These are phyloP conservation scores for Lates calcarifer DNA, from an alignment of 2,113 vertebrate species.

Conservation along the genomic window DNA sequence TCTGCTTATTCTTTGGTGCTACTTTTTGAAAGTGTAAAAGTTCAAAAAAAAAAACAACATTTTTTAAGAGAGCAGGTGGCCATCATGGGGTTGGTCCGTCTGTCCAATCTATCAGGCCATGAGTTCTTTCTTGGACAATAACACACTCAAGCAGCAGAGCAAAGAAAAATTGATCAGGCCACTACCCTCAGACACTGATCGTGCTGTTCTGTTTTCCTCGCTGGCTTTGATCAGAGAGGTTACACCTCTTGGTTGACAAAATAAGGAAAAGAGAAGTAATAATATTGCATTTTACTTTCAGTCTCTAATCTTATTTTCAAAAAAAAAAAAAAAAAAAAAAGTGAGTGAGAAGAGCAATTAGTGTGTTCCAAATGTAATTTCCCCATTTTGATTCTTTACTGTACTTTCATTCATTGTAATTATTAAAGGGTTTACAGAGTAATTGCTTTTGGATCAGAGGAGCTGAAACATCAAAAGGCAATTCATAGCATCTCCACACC, in stretches of 20 bases:
- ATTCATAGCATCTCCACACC: conserved; percentile 71
- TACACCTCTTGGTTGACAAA: conserved; percentile 7
- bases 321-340: background rate
- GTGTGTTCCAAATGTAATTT: conserved; percentile 55
- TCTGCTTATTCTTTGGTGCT: conserved; percentile 11
- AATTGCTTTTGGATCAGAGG: conserved; percentile 74
- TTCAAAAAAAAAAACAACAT: background rate
- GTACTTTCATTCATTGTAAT: conserved; percentile 75
- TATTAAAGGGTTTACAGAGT: conserved; percentile 64
- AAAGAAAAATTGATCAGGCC: conserved; percentile 51
- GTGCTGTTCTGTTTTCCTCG: conserved; percentile 1
- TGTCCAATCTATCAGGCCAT: conserved; percentile 71
- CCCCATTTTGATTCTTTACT: conserved; percentile 55
- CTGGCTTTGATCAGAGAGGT: conserved; percentile 43
- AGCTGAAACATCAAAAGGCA: conserved; percentile 68
- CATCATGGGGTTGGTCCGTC: conserved; percentile 22
- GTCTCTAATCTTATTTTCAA: conserved; percentile 1
- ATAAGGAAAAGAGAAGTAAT: background rate
- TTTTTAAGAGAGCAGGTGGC: conserved; percentile 68
- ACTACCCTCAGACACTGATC: conserved; percentile 45
- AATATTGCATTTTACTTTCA: conserved; percentile 8
- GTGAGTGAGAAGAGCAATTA: conserved; percentile 39
- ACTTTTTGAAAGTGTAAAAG: conserved; percentile 12
- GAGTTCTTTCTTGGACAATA: conserved; percentile 56
- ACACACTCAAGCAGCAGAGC: conserved; percentile 38